phyloP scores from a whole-genome alignment of 1,140 invertebrate species.

The Drosophila oshimai region DNA sequence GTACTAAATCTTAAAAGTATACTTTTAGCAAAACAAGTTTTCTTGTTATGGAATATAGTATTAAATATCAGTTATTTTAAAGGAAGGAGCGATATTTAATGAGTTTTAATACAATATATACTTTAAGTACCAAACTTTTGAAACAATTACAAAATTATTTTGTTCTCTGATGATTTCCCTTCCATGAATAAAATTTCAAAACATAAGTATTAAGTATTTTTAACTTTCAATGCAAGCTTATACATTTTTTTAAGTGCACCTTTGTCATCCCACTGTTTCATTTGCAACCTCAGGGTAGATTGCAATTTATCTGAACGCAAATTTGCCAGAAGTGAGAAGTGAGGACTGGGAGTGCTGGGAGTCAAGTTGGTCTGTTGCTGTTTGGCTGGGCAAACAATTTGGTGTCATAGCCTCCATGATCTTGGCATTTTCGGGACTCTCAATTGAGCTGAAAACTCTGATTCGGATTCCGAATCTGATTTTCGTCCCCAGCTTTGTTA shows the following conservation, averaged over 20 bases:
- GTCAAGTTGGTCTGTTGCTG: conserved; percentile 70
- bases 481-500: conserved; percentile 30
- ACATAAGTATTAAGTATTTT: neutral
- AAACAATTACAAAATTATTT: too few species aligned
- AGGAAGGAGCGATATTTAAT: too few species aligned
- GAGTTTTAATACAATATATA: too few species aligned
- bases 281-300: conserved; percentile 40
- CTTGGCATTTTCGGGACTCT: conserved; percentile 49
- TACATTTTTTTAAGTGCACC: conserved; percentile 7
- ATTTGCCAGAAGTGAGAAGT: conserved; percentile 40
- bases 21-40: too few species aligned
- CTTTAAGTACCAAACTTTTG: too few species aligned
- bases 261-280: neutral
- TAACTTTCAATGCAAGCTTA: neutral
- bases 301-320: conserved; percentile 78
- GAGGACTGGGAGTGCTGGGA: conserved; percentile 49
- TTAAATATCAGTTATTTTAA: too few species aligned
- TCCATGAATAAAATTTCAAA: too few species aligned
- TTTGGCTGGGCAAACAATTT: conserved; percentile 73
- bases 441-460: conserved; percentile 10
- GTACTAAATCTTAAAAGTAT: too few species aligned
- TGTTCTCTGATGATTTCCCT: too few species aligned
- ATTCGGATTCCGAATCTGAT: conserved; percentile 25
- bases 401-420: conserved; percentile 58
- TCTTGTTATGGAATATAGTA: too few species aligned